Evolutionary conservation across 2,888 invertebrate species (phyloP).

Genomic region (Ferdinandea cuprea): DNA sequence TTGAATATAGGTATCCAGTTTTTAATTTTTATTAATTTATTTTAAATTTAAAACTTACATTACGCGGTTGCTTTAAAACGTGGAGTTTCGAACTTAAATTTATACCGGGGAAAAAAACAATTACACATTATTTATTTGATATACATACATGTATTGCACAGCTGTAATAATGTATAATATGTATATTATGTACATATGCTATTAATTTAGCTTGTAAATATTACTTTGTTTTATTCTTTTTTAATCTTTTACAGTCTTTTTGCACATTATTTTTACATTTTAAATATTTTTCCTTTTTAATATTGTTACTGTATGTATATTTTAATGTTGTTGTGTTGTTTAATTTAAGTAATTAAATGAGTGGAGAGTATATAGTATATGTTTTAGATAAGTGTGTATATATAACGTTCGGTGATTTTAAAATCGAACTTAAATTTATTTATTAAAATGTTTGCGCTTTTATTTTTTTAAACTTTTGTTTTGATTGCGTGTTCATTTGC

Average conservation of each 20-base stretch:
- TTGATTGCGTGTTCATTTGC: conserved; percentile 55
- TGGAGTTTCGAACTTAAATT: conserved; percentile 55
- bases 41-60: conserved; percentile 32
- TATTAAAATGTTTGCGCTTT: conserved; percentile 32
- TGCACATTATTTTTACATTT: conserved; percentile 40
- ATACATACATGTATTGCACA: conserved; percentile 39
- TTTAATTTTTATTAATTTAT: conserved; percentile 31
- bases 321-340: conserved; percentile 38
- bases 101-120: conserved; percentile 37
- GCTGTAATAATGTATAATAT: conserved; percentile 34
- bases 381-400: conserved; percentile 42
- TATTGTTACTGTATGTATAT: conserved; percentile 48
- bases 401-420: conserved; percentile 37
- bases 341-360: conserved; percentile 29
- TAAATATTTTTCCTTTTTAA: conserved; percentile 37
- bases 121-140: conserved; percentile 46
- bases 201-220: conserved; percentile 59
- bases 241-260: conserved; percentile 67
- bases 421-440: conserved; percentile 42
- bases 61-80: conserved; percentile 47
- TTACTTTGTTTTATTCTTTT: conserved; percentile 47
- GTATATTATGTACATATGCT: conserved; percentile 8
- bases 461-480: conserved; percentile 44
- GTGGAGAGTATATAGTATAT: conserved; percentile 40
- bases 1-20: conserved; percentile 67